Evolutionary conservation across 2,888 invertebrate species (phyloP).

Genomic region (Cristatella mucedo): DNA sequence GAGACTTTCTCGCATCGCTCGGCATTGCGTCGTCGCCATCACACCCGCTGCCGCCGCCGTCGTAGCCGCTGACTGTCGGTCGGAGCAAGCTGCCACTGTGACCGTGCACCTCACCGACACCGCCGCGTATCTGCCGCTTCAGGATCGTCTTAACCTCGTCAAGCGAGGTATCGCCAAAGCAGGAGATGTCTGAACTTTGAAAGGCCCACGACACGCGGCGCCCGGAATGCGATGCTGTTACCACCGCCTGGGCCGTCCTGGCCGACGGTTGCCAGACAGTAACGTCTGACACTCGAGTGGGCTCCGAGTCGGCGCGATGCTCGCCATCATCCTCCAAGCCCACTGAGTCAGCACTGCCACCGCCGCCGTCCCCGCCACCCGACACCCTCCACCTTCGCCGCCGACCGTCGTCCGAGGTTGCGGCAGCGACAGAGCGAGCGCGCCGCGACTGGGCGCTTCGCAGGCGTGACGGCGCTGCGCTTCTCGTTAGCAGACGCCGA

Average conservation of each 20-base stretch:
- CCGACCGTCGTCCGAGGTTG: too few species aligned
- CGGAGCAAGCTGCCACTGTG: constrained; percentile 16
- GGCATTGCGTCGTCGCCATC: too few species aligned
- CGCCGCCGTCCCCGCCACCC: constrained; percentile 5
- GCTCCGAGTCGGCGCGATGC: not conserved
- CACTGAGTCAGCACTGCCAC: constrained; percentile 7
- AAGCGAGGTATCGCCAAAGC: constrained; percentile 21
- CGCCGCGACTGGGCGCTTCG: too few species aligned
- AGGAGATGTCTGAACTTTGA: constrained; percentile 23
- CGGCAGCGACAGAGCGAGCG: too few species aligned
- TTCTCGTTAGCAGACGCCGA: constrained; percentile 9
- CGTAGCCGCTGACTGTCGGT: too few species aligned
- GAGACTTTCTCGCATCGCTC: constrained; percentile 9
- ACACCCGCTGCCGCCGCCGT: too few species aligned
- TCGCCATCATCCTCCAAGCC: not conserved
- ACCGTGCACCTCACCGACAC: constrained; percentile 21
- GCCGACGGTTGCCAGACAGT: not conserved
- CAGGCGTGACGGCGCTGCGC: not conserved
- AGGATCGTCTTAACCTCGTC: constrained; percentile 31
- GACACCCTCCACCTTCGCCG: too few species aligned
- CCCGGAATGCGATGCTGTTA: constrained; percentile 15
- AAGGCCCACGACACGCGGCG: constrained; percentile 35
- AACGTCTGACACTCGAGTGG: not conserved
- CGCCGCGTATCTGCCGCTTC: constrained; percentile 30
- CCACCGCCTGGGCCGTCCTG: constrained; percentile 13